Evolutionary conservation across 2,113 vertebrate genomes (phyloP), one percentile per base, ranked within the genome.

Genomic region (Corythaixoides concolor): DNA sequence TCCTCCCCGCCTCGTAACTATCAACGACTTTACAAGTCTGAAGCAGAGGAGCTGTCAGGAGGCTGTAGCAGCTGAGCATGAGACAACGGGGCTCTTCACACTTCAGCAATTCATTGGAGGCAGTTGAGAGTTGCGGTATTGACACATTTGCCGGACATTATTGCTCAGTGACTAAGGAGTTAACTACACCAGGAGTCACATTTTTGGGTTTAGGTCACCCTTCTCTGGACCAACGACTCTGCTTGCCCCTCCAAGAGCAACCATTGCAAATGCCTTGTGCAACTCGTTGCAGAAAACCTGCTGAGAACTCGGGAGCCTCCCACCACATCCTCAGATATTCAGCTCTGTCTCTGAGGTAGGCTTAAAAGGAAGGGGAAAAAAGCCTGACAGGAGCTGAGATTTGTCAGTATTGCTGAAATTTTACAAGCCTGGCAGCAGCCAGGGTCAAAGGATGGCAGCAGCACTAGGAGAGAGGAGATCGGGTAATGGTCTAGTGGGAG

Each of bases 301-400:
- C 33, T 58, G 78, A n/a, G 68, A 88, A 43, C 6, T n/a, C 0
- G 0, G 59, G 33, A 89, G 5, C 8, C 15, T 9, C 6, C 4
- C 12, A 22, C 5, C 5, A 5, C 17, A 63, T 27, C 33, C 35
- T 45, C 11, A 2, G 56, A 47, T 16, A 74, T 12, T 23, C 64
- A 67, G 18, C 33, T 85, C 68, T 88, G 41, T 14, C 59, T 67
- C 35, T 52, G 13, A 84, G 22, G 35, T 32, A 23, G 20, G 39
- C 45, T 20, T 49, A 62, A 73, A 69, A 88, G 18, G 37, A 69
- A 86, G 35, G 66, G 17, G 18, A 6, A 22, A 43, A 27, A 43
- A 12, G 11, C 8, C 2, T 15, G 50, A 56, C 15, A 70, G 55
- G 68, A 73, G 35, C 22, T 32, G 49, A 63, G 37, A 73, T 64